Evolutionary conservation across 2,888 invertebrate genomes (phyloP), one percentile per base, ranked within the genome.

Genomic region (Galeruca laticollis): DNA sequence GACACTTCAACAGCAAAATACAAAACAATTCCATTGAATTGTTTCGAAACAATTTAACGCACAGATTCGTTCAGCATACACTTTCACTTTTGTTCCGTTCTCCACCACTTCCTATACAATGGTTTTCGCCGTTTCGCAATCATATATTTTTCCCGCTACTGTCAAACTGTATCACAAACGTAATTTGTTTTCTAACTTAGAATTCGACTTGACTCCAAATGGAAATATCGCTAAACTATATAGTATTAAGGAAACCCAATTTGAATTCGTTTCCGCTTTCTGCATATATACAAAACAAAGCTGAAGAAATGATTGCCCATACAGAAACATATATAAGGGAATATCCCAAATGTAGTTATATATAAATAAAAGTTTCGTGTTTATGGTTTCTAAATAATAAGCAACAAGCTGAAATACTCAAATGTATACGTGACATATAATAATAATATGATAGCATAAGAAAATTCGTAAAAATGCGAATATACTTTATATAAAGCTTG

Each of bases 221-320:
- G 79, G 79, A 81, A 81, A 82, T 81, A 82, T 80, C 80, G 79
- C 80, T 80, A 80, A 82, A 81, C 80, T 81, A 80, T 79, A 79
- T 79, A 79, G 78, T 80, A 79, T 77, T 78, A 78, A 77, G 76
- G 76, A 77, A 81, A 77, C 78, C 80, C 80, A 78, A 81, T 81
- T 79, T 78, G 63, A 64, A 71, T 71, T 64, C 67, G 79, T 78
- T 79, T 78, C 79, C 76, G 73, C 75, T 74, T 76, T 72, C 51
- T 51, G 66, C 66, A 60, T 75, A 74, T 75, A 77, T 74, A 78
- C 77, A 77, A 78, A 80, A 79, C 79, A 79, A 80, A 79, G 78
- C 79, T 73, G 75, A 66, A 60, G 63, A 71, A 77, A 78, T 71
- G 76, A 79, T 79, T 76, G 70, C 75, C 77, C 74, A 79, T 77